phyloP scores from a whole-genome alignment of 2,888 invertebrate genomes.

The Andrena bucephala region DNA sequence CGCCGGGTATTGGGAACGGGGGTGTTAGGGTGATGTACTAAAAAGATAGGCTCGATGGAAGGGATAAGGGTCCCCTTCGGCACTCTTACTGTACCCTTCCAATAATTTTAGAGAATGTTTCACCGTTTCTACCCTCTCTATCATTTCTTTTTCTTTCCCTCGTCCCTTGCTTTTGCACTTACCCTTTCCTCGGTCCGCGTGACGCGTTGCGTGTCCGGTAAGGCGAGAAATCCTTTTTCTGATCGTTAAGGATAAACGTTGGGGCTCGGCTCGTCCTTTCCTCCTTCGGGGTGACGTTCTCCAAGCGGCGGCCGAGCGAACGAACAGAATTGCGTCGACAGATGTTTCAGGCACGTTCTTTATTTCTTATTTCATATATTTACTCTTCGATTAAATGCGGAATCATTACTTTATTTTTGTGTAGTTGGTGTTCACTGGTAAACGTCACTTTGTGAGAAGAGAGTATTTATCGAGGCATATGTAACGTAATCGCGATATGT shows the following conservation, averaged over 20 bases:
- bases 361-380: neutral
- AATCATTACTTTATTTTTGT: no score
- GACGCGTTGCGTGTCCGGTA: constrained; percentile 32
- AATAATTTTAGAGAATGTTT: constrained; percentile 67
- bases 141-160: neutral
- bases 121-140: constrained; percentile 47
- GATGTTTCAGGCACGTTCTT: neutral
- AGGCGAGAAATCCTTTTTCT: constrained; percentile 39
- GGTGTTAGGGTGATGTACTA: constrained; percentile 70
- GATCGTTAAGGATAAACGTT: constrained; percentile 46
- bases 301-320: constrained; percentile 24
- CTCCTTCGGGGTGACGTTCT: constrained; percentile 25
- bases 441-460: no score
- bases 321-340: neutral
- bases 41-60: constrained; percentile 73
- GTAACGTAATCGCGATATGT: no score
- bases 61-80: constrained; percentile 68
- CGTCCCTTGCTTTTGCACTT: constrained; percentile 17
- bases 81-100: constrained; percentile 58
- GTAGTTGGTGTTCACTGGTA: no score
- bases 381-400: no score
- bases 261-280: constrained; percentile 4
- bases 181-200: neutral
- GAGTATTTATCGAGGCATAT: no score
- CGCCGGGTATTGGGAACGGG: constrained; percentile 52